Percentiles rank a stretch among this genome's conserved stretches.
Evolutionary conservation across 2,888 invertebrate species (phyloP).

Genomic region (Tetrapedia diversipes): DNA sequence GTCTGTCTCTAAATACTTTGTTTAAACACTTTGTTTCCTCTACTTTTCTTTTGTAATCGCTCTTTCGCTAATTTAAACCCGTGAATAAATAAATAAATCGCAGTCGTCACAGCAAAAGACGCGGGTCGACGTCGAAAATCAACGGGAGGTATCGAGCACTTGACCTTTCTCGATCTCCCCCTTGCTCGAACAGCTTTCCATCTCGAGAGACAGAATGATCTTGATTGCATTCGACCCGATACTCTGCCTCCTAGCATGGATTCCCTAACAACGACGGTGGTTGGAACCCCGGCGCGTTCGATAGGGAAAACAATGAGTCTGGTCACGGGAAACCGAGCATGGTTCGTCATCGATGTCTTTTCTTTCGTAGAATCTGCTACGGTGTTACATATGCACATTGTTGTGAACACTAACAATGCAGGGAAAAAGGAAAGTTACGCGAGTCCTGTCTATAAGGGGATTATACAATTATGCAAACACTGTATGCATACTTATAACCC

Average conservation of each 20-base stretch:
- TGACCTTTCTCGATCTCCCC: slow-evolving; percentile 49
- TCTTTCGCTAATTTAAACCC: too few relatives aligned
- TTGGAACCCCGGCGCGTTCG: slow-evolving; percentile 17
- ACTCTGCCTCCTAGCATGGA: not conserved
- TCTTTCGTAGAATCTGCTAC: too few relatives aligned
- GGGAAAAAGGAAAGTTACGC: too few relatives aligned
- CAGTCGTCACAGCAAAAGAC: slow-evolving; percentile 23
- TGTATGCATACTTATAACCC: too few relatives aligned
- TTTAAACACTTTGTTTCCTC: not conserved
- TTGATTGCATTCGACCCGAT: slow-evolving; percentile 46
- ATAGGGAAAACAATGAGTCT: slow-evolving; percentile 36
- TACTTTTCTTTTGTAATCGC: too few relatives aligned
- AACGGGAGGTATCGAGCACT: slow-evolving; percentile 44
- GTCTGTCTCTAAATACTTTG: not conserved
- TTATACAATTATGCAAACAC: too few relatives aligned
- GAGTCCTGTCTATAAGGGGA: too few relatives aligned
- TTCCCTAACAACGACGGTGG: slow-evolving; percentile 19
- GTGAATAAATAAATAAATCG: slow-evolving; percentile 32
- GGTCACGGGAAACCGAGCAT: not conserved
- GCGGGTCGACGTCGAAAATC: slow-evolving; percentile 42
- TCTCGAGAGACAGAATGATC: slow-evolving; percentile 56
- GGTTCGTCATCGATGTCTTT: too few relatives aligned
- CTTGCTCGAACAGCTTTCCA: slow-evolving; percentile 47
- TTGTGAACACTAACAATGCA: too few relatives aligned
- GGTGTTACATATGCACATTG: too few relatives aligned